Evolutionary conservation across 2,113 vertebrate genomes (phyloP), one percentile per base, ranked within the genome.

Genomic region (Rhinoptilus africanus): DNA sequence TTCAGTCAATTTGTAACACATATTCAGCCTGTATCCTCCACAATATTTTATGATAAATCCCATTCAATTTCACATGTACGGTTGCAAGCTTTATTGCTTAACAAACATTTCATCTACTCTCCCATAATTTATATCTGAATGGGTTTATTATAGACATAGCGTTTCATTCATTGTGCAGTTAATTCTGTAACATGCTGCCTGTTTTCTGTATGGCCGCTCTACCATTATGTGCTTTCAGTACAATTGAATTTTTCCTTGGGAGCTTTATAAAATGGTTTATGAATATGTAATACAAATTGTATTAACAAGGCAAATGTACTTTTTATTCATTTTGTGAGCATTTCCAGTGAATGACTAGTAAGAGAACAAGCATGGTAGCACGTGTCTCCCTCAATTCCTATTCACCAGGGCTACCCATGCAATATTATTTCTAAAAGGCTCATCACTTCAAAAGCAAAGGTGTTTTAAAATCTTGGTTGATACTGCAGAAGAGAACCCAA

Each of bases 261-360:
- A 98, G 98, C 97, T 98, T 98, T 98, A 97, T 97, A 96, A 98
- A 98, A 98, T 95, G 97, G 97, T 97, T 98, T 98, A 98, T 98
- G 98, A 98, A 98, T 98, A 98, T 98, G 97, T 98, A 98, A 98
- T 97, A 98, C 97, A 98, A 98, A 98, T 98, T 98, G 98, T 98
- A 98, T 98, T 98, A 98, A 98, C 98, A 98, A 98, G 97, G 98
- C 97, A 96, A 98, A 98, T 97, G 96, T 96, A 97, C 96, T 96
- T 94, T 98, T 97, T 97, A 98, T 98, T 98, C 97, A 96, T 97
- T 98, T 98, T 98, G 98, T 97, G 97, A 97, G 92, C 96, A 93
- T 97, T 98, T 98, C 96, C 97, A 98, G 97, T 96, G 97, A 93
- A 96, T 89, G 96, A 96, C 96, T 96, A 72, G 93, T 92, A 97